Evolutionary conservation across 2,113 vertebrate genomes (phyloP), one percentile per base, ranked within the genome.

Genomic region (Sorex fumeus): DNA sequence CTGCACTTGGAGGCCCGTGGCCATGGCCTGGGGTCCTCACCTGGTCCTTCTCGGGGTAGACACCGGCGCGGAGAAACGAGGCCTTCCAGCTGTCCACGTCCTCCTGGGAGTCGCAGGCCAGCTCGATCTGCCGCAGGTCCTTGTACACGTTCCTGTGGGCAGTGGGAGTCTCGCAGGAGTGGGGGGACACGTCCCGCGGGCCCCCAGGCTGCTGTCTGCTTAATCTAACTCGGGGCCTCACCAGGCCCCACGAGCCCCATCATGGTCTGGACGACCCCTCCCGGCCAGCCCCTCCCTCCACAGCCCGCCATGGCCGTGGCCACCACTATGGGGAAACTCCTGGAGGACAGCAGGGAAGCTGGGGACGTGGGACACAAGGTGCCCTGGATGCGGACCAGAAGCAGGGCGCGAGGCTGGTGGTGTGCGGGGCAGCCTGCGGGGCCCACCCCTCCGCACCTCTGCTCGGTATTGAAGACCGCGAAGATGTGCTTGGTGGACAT

Each of bases 401-500:
- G 40, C 40, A 40, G 62, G 79, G 30, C 18, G 57, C 13, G 36
- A 57, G 45, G 19, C 23, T 27, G 18, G 8, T 19, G 62, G 64
- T 40, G 40, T 40, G 28, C 53, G 18, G 10, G 1, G 21, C 64
- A 1, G 95, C 40, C 40, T 7, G 40, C 7, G 40, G 40, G 40
- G 40, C 40, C 40, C 40, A 7, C 7, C 40, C 40, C 40, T 7
- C 3, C 40, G 40, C 82, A 99, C 99, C 99, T 99, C 98, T 99
- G 99, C 91, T 99, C 99, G 0, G 99, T 99, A 98, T 99, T 99
- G 97, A 99, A 99, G 95, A 99, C 98, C 80, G 99, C 99, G 71
- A 99, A 99, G 97, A 99, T 99, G 57, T 99, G 98, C 93, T 99
- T 99, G 99, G 99, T 99, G 90, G 99, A 99, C 99, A 99, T 99